Evolutionary conservation across 2,888 invertebrate genomes (phyloP), one percentile per base, ranked within the genome.

Genomic region (Trissolcus japonicus): DNA sequence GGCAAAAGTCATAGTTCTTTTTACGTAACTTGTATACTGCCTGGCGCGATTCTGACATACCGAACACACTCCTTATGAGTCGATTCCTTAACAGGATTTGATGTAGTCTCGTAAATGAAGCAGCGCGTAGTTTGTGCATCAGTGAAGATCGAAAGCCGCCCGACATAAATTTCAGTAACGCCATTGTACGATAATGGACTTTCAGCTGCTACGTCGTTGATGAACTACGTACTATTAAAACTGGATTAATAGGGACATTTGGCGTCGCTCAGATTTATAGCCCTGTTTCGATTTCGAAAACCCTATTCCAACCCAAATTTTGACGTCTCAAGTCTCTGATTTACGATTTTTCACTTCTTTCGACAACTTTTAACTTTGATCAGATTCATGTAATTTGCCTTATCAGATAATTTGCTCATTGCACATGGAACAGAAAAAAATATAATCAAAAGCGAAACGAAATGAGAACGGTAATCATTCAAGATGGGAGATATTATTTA

Each of bases 1-100:
- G 80, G 79, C 80, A 35, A 35, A 78, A 81, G 73, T 82, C 81
- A 81, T 77, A 74, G 68, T 46, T 48, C 48, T 60, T 79, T 79
- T 79, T 80, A 78, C 7, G n/a, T 55, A 35, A 14, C 13, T 55
- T 21, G 29, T 35, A 75, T 72, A 74, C 50, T 65, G 35, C 48
- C 43, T 68, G 63, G 43, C 53, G 56, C 53, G 61, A 62, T 57
- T 53, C 63, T 50, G 66, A 66, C 61, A 75, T 72, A 75, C 43
- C 55, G 19, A 67, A 51, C 41, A 51, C 41, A 57, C 61, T 56
- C 66, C 71, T 78, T 66, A 63, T 75, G 69, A 72, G 55, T 72
- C 65, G 60, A 63, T 65, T 65, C 54, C 67, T 46, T 65, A 59
- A 71, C 65, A 35, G 71, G 56, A 75, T 75, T 78, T 56, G 46